phyloP scores from a whole-genome alignment of 2,113 vertebrate genomes.

The Acinonyx jubatus region DNA sequence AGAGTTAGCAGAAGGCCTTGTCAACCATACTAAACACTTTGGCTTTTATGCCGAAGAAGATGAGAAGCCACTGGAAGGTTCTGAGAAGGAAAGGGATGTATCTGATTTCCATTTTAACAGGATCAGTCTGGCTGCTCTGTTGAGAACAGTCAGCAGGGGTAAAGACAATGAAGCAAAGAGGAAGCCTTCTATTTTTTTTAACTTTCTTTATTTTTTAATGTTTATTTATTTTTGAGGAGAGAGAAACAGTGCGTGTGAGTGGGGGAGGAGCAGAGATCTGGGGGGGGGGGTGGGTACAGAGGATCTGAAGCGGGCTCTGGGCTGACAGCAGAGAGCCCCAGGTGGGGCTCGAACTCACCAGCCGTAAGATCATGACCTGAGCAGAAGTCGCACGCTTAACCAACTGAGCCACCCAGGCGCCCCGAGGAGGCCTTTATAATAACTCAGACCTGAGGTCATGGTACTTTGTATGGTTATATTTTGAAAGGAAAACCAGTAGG shows the following conservation, averaged over 20 bases:
- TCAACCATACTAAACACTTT: not conserved
- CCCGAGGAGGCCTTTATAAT: not conserved
- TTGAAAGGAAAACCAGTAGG: not conserved
- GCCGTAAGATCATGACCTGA: too few relatives aligned
- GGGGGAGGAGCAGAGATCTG: too few relatives aligned
- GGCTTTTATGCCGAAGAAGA: not conserved
- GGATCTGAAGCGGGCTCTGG: too few relatives aligned
- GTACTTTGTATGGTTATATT: not conserved
- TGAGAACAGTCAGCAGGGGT: not conserved
- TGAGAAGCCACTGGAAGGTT: not conserved
- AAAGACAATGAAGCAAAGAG: not conserved
- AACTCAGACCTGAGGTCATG: not conserved
- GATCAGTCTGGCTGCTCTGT: not conserved
- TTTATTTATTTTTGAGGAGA: too few relatives aligned
- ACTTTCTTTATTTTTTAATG: too few relatives aligned
- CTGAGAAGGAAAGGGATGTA: not conserved
- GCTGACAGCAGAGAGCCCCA: too few relatives aligned
- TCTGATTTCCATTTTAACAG: slow-evolving; percentile 30
- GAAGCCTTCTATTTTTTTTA: not conserved
- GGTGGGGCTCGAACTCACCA: too few relatives aligned
- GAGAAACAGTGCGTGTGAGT: too few relatives aligned
- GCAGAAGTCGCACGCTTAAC: too few relatives aligned
- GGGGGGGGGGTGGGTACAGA: too few relatives aligned
- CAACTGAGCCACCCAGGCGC: too few relatives aligned
- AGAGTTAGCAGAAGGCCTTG: not conserved